Conservation (phyloP, 92 coral and sea anemone species). For the Anthopleura xanthogrammica region DNA sequence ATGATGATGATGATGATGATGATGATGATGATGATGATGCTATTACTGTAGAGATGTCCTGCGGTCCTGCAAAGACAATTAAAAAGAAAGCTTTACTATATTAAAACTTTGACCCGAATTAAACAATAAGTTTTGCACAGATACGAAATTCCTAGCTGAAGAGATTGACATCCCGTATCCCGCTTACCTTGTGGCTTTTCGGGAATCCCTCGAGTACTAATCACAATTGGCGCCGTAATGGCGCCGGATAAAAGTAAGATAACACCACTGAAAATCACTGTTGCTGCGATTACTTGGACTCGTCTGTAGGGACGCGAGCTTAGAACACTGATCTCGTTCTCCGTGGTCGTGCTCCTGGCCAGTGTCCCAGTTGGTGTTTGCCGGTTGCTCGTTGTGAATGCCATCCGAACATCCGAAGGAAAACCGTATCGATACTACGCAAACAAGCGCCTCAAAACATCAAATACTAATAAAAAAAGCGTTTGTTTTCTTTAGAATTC, state of each 20-base stretch:
- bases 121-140: too few relatives aligned
- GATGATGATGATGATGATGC: too few relatives aligned
- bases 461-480: neutral
- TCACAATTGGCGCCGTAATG: conserved; percentile 8
- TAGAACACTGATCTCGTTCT: conserved; percentile 7
- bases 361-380: neutral
- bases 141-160: neutral
- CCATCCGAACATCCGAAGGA: neutral
- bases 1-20: too few relatives aligned
- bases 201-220: conserved; percentile 11
- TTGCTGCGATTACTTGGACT: neutral
- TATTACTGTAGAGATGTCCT: too few relatives aligned
- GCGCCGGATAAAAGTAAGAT: conserved; percentile 1
- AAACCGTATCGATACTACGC: neutral
- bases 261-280: conserved; percentile 7
- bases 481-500: neutral
- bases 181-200: neutral
- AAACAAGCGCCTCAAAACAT: neutral
- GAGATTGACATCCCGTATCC: neutral
- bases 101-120: neutral
- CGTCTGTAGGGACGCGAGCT: conserved; percentile 10
- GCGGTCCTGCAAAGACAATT: too few relatives aligned
- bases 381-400: neutral
- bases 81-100: too few relatives aligned
- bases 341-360: neutral